Conservation (phyloP, 2,113 vertebrate genomes). For the Gymnarchus niloticus region DNA sequence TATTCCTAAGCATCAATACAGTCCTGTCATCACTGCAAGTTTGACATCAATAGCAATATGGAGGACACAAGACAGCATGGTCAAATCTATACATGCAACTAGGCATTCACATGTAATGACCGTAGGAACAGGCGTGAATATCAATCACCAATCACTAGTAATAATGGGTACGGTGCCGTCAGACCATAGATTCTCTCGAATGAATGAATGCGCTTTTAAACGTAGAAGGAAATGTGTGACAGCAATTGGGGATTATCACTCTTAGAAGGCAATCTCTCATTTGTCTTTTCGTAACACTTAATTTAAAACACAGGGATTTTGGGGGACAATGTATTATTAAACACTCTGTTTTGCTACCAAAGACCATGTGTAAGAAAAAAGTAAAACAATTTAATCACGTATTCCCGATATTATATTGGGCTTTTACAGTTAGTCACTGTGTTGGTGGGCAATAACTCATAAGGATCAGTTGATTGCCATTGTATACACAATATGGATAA, state of each 20-base stretch:
- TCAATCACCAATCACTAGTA: not conserved
- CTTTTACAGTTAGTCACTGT: not conserved
- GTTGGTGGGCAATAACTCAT: not conserved
- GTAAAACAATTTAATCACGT: not conserved
- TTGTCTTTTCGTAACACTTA: not conserved
- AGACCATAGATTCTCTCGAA: not conserved
- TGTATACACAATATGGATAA: no score
- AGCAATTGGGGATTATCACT: not conserved
- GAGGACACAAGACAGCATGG: not conserved
- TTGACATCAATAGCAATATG: not conserved
- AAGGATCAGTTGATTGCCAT: not conserved
- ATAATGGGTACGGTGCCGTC: conserved; percentile 6
- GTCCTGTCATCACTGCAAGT: not conserved
- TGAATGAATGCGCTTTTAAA: not conserved
- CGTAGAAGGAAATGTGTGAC: not conserved
- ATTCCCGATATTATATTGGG: not conserved
- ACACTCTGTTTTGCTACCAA: not conserved
- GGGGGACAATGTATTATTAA: not conserved
- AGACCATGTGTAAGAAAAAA: not conserved
- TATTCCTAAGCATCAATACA: not conserved
- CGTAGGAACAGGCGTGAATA: not conserved
- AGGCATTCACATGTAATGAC: not conserved
- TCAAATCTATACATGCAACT: no score
- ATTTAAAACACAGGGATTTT: not conserved
- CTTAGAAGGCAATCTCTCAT: not conserved